Percentiles rank a stretch among this genome's conserved stretches.
phyloP scores from a whole-genome alignment of 2,888 invertebrate genomes.

The Tachina lurida region DNA sequence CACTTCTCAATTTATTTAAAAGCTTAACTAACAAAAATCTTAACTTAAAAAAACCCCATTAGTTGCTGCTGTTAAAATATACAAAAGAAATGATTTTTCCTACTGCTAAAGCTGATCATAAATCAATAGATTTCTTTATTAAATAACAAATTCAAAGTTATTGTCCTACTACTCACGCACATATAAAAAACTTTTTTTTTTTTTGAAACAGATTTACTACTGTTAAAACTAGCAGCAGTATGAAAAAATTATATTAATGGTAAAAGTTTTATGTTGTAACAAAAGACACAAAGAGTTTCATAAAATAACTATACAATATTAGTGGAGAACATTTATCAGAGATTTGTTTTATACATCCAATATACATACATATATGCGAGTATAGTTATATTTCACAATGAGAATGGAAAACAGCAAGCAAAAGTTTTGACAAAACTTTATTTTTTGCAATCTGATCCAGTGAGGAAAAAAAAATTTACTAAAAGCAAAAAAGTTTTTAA shows the following conservation, averaged over 20 bases:
- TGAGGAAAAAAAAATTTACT: not conserved
- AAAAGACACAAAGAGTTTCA: conserved; percentile 46
- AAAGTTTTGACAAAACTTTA: conserved; percentile 23
- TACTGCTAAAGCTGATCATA: not conserved
- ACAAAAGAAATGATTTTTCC: not conserved
- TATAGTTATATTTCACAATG: conserved; percentile 12
- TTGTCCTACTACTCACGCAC: not conserved
- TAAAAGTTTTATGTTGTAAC: conserved; percentile 49
- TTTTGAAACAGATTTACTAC: not conserved
- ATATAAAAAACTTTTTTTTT: not conserved
- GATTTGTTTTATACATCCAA: conserved; percentile 2
- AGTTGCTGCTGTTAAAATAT: not conserved
- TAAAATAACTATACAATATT: conserved; percentile 22
- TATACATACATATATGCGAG: too few species aligned
- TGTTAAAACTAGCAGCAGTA: not conserved
- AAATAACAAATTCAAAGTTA: conserved; percentile 30
- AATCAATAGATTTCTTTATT: conserved; percentile 22
- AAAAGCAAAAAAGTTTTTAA: not conserved
- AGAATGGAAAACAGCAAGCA: not conserved
- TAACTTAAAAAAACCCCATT: not conserved
- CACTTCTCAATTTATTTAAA: not conserved
- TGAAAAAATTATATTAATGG: conserved; percentile 18
- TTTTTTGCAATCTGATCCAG: conserved; percentile 4
- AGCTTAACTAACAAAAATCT: too few species aligned
- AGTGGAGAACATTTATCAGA: conserved; percentile 23